These are phyloP conservation scores for Nomada hirtipes DNA, from an alignment of 2,888 invertebrate genomes.

Conservation along the genomic window DNA sequence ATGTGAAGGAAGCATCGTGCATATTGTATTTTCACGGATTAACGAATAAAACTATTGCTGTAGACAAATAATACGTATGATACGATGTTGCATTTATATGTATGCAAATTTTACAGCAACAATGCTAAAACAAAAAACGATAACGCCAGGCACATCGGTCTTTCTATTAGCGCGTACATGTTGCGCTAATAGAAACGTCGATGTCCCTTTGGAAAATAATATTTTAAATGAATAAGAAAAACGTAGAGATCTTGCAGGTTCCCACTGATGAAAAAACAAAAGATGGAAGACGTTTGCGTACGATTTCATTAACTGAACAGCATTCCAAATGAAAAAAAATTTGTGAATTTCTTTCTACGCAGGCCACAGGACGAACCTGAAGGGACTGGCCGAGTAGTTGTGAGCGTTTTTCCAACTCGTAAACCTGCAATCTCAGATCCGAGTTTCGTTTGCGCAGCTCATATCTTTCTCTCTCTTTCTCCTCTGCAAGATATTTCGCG, in stretches of 20 bases:
- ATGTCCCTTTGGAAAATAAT: constrained; percentile 43
- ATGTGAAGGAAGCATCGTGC: constrained; percentile 58
- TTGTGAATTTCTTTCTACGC: constrained; percentile 75
- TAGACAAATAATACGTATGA: constrained; percentile 34
- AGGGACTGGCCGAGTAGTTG: constrained; percentile 84
- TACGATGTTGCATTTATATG: neutral
- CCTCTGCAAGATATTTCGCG: constrained; percentile 84
- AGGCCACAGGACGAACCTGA: constrained; percentile 84
- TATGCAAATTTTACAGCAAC: constrained; percentile 31
- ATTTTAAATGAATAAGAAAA: constrained; percentile 56
- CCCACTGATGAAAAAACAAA: constrained; percentile 69
- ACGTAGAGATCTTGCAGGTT: constrained; percentile 74
- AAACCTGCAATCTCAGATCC: constrained; percentile 84
- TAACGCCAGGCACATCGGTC: constrained; percentile 40
- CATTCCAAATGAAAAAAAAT: constrained; percentile 79
- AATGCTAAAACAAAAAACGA: constrained; percentile 31
- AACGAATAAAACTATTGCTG: constrained; percentile 45
- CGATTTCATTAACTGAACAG: constrained; percentile 66
- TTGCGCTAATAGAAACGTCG: constrained; percentile 47
- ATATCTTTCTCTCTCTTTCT: constrained; percentile 84
- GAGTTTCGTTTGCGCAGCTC: constrained; percentile 84
- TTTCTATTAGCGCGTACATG: neutral
- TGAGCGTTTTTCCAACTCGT: constrained; percentile 84
- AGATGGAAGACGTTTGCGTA: constrained; percentile 60
- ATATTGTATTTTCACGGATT: constrained; percentile 46